Conservation (phyloP, 2,888 invertebrate genomes). For the Agonopterix heracliana region DNA sequence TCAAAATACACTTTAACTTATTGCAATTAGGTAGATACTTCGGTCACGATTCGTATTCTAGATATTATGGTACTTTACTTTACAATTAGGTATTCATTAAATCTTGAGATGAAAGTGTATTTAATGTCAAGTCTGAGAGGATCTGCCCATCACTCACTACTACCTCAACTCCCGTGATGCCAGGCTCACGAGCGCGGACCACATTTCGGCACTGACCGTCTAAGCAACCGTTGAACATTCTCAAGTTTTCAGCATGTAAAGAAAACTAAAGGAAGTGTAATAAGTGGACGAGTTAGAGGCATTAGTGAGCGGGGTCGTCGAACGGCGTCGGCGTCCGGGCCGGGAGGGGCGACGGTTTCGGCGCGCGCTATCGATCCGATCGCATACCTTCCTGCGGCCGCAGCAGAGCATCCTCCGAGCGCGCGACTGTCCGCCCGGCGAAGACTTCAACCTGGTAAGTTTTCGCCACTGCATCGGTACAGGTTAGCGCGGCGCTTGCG, state of each 20-base stretch:
- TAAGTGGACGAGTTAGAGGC: constrained; percentile 48
- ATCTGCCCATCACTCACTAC: not conserved
- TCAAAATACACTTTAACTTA: not conserved
- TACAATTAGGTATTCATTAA: no score
- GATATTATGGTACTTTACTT: no score
- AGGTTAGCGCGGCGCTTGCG: constrained; percentile 78
- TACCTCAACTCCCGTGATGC: not conserved
- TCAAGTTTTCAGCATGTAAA: constrained; percentile 1
- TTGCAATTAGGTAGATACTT: no score
- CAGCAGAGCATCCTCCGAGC: constrained; percentile 96
- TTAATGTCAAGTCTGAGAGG: no score
- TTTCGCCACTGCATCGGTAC: constrained; percentile 90
- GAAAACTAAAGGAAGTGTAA: constrained; percentile 10
- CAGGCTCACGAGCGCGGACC: not conserved
- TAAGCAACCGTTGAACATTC: constrained; percentile 7
- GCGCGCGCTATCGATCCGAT: constrained; percentile 71
- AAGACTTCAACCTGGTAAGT: constrained; percentile 86
- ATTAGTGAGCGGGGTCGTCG: constrained; percentile 67
- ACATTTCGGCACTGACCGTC: constrained; percentile 3
- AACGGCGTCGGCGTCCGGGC: constrained; percentile 68
- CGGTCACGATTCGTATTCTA: no score
- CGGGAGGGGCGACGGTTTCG: constrained; percentile 71
- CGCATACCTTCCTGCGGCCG: constrained; percentile 93
- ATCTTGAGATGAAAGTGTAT: no score
- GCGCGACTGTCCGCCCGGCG: constrained; percentile 79